These are phyloP conservation scores for Scyliorhinus canicula DNA, from an alignment of 2,797 vertebrate genomes.

Conservation along the genomic window DNA sequence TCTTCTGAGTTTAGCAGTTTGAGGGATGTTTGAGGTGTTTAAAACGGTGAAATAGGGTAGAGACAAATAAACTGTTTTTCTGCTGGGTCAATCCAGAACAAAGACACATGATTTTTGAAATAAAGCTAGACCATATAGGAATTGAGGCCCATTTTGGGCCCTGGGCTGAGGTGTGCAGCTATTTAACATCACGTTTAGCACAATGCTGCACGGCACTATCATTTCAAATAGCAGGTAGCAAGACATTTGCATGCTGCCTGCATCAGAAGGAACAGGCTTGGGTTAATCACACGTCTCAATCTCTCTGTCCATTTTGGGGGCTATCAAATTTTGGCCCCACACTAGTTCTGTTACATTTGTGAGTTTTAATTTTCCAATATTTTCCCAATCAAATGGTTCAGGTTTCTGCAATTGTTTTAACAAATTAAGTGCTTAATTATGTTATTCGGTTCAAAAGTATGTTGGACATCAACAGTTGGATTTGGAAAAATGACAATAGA, in stretches of 20 bases:
- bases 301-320: no score
- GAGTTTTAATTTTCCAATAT: background rate
- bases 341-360: background rate
- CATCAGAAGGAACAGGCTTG: background rate
- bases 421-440: background rate
- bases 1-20: no score
- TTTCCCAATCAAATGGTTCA: background rate
- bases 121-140: background rate
- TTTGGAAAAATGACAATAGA: background rate
- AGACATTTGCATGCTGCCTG: no score
- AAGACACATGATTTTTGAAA: background rate
- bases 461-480: background rate
- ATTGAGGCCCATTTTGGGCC: background rate
- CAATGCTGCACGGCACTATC: no score
- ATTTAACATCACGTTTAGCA: no score
- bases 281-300: no score
- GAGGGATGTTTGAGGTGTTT: no score
- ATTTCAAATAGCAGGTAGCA: no score
- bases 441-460: background rate
- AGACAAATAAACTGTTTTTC: background rate
- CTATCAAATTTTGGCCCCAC: background rate
- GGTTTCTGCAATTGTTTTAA: background rate
- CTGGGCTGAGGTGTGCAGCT: no score
- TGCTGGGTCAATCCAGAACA: background rate
- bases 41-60: background rate